phyloP scores from a whole-genome alignment of 2,888 invertebrate genomes.

The Cremastinae sp. region DNA sequence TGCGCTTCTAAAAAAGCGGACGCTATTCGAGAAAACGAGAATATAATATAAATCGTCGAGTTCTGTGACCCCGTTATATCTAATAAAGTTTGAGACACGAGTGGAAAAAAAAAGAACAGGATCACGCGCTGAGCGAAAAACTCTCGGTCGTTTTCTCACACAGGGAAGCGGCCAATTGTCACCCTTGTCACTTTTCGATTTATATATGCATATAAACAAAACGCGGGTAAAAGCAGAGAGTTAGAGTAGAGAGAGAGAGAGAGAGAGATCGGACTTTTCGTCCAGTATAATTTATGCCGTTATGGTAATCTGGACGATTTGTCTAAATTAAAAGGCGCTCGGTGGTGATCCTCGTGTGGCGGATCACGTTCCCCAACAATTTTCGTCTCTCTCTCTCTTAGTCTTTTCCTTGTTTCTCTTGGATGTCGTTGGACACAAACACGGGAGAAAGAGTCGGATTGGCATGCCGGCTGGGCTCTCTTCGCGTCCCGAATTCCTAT shows the following conservation, averaged over 20 bases:
- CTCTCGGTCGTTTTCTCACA: constrained; percentile 20
- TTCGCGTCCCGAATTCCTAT: constrained; percentile 14
- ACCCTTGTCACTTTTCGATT: constrained; percentile 45
- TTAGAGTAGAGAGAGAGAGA: constrained; percentile 15
- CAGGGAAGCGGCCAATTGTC: constrained; percentile 44
- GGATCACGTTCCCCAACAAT: constrained; percentile 66
- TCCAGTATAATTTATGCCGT: constrained; percentile 80
- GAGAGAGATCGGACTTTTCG: constrained; percentile 72
- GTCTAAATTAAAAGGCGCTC: constrained; percentile 80
- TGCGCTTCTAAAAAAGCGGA: no score
- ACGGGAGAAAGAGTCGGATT: constrained; percentile 20
- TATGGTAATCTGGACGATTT: constrained; percentile 81
- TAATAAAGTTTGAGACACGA: constrained; percentile 45
- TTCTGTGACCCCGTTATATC: constrained; percentile 42
- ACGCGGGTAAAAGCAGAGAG: not conserved
- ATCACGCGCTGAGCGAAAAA: constrained; percentile 9
- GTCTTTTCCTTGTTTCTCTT: constrained; percentile 27
- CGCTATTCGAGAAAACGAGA: no score
- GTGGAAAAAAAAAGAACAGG: not conserved
- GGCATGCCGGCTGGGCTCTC: constrained; percentile 15
- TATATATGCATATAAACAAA: constrained; percentile 7
- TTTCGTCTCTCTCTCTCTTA: constrained; percentile 35
- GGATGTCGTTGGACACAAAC: constrained; percentile 19
- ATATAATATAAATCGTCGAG: constrained; percentile 15
- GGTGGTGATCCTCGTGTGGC: constrained; percentile 65